Conservation (phyloP, 1,140 invertebrate genomes). For the Cydia strobilella region DNA sequence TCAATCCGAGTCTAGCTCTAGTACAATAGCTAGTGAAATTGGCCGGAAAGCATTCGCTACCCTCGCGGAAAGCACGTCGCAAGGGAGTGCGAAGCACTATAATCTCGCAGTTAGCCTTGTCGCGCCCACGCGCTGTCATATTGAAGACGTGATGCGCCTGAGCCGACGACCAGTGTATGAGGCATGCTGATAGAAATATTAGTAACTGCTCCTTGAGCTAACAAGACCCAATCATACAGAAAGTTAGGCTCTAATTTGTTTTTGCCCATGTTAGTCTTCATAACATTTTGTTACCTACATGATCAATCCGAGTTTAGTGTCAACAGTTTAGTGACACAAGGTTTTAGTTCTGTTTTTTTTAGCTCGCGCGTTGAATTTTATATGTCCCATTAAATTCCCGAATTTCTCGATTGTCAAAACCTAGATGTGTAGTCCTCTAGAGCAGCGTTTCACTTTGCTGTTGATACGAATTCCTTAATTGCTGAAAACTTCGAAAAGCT, state of each 20-base stretch:
- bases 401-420: too few species aligned
- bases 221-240: background rate
- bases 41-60: conserved; percentile 10
- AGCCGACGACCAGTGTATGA: background rate
- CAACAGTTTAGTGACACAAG: too few species aligned
- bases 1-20: background rate
- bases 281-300: too few species aligned
- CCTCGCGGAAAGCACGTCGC: conserved; percentile 6
- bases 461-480: background rate
- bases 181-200: conserved; percentile 3
- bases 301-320: too few species aligned
- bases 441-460: background rate
- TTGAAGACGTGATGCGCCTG: conserved; percentile 3
- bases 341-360: too few species aligned
- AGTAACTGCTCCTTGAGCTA: background rate
- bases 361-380: too few species aligned
- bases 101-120: conserved; percentile 16
- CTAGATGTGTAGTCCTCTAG: too few species aligned
- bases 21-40: conserved; percentile 12
- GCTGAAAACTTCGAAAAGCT: background rate
- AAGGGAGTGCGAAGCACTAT: conserved; percentile 22
- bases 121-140: conserved; percentile 16
- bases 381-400: too few species aligned
- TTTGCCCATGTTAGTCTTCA: too few species aligned
- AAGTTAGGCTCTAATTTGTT: too few species aligned